Base-by-base conservation (phyloP, 2,888 invertebrate genomes). In the Drosophila niveifrons region DNA sequence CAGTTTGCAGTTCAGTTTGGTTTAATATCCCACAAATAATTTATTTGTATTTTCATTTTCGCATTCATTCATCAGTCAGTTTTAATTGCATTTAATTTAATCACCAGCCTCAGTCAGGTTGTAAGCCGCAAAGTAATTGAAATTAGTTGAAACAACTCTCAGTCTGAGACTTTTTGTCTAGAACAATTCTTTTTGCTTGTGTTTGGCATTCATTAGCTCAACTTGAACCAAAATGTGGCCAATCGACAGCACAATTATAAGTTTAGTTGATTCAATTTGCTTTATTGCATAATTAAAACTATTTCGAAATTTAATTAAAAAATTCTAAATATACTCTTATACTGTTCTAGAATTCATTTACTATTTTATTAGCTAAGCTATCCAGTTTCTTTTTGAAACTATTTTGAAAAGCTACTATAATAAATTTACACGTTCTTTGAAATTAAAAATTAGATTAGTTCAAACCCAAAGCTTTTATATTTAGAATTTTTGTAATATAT, bases 41-140 rank as follows among this genome's bases (percentile, higher is more conserved):
- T 63, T 4, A 15, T 41, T 28, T 28, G 7, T n/a, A 36, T 23
- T 23, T 39, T 36, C 31, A 6, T 34, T 34, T 34, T 34, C 34
- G 34, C 34, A 34, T 34, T 34, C 18, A 23, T 50, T 47, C 41
- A 7, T 31, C 58, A 69, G n/a, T 34, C 23, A 47, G 31, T 15
- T 57, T 82, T 74, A 78, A 86, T 86, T 80, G 64, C 69, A 51
- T 52, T 85, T 76, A 29, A 48, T 79, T 51, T 17, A 52, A 75
- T 74, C 63, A 62, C 18, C 48, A 23, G 18, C 18, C 34, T 23
- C 23, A 10, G 34, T 34, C 34, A 34, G 34, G 11, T 10, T 34
- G 10, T 34, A 34, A 34, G 34, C 34, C 34, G 34, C 36, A 53
- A 53, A 41, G 44, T 59, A 80, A 78, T 72, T 69, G 64, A 61